Base-by-base conservation (phyloP, 2,113 vertebrate species). In the Limnothrissa miodon region DNA sequence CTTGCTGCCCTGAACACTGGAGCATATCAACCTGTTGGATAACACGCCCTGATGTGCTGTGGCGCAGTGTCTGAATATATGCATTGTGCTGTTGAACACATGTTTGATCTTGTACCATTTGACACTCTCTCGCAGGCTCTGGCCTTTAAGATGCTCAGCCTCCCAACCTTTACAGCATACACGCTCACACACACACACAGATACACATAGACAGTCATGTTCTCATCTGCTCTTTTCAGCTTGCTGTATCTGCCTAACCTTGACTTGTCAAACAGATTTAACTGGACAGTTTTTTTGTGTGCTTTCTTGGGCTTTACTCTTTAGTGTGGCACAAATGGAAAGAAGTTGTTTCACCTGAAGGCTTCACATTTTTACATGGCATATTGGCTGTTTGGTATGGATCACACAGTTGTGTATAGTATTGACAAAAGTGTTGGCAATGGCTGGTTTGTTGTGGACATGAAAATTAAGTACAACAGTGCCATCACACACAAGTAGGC, bases 81-180 rank as follows among this genome's bases (percentile, higher is more conserved):
- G 66, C 17, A 74, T 4, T 0, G 13, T 74, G 66, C 17, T 29
- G 1, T 74, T 5, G 25, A 74, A 74, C 66, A 74, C 29, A 33
- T 74, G 66, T 74, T 74, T 33, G 66, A 74, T 11, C 66, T 74
- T 74, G 66, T 74, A 36, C 29, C 23, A 78, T 83, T 51, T 53
- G 82, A 36, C 46, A 78, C 45, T 46, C 15, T 36, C 36, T 39
- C 56, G 80, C 39, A 23, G 36, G 46, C 81, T 78, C 62, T 53
- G 48, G 56, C 51, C 80, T 42, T 42, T 45, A 74, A 5, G 29
- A 56, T 48, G 33, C 39, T 29, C 44, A 83, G 45, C 78, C 13
- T 10, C n/a, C 42, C 0, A 74, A 36, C 51, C 11, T 80, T 13
- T 19, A 17, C 45, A 48, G 21, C 46, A 15, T 15, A 42, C 42